phyloP scores from a whole-genome alignment of 2,888 invertebrate species.

The Drosophila borborema region DNA sequence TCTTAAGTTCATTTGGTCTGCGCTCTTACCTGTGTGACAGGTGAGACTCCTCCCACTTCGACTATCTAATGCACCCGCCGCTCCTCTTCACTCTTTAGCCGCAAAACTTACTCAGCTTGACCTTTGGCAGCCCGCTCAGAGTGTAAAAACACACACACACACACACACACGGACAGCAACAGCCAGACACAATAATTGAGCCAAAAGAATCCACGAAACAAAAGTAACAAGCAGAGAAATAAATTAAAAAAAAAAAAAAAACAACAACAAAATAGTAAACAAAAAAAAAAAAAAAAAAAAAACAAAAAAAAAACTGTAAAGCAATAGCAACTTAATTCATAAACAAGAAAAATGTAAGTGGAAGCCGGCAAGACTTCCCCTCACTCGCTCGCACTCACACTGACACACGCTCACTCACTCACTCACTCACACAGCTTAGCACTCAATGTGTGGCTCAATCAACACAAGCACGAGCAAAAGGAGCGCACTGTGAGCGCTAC shows the following conservation, averaged over 20 bases:
- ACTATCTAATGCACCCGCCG: background rate
- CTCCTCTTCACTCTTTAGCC: background rate
- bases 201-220: constrained; percentile 24
- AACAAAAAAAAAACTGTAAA: background rate
- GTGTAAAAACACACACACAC: constrained; percentile 7
- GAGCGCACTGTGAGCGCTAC: constrained; percentile 53
- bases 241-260: constrained; percentile 16
- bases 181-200: constrained; percentile 68
- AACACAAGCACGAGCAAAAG: constrained; percentile 36
- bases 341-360: constrained; percentile 29
- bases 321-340: constrained; percentile 47
- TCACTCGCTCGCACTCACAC: constrained; percentile 13
- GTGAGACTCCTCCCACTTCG: constrained; percentile 1
- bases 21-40: background rate
- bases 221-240: constrained; percentile 13
- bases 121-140: constrained; percentile 53
- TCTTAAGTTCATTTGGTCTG: constrained; percentile 3
- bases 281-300: background rate
- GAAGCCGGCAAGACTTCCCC: constrained; percentile 46
- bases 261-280: background rate
- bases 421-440: constrained; percentile 33
- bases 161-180: constrained; percentile 15
- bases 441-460: constrained; percentile 75
- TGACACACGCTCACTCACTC: constrained; percentile 16
- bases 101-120: constrained; percentile 23